Conservation (phyloP, 2,888 invertebrate species). For the Schrankia costaestrigalis region DNA sequence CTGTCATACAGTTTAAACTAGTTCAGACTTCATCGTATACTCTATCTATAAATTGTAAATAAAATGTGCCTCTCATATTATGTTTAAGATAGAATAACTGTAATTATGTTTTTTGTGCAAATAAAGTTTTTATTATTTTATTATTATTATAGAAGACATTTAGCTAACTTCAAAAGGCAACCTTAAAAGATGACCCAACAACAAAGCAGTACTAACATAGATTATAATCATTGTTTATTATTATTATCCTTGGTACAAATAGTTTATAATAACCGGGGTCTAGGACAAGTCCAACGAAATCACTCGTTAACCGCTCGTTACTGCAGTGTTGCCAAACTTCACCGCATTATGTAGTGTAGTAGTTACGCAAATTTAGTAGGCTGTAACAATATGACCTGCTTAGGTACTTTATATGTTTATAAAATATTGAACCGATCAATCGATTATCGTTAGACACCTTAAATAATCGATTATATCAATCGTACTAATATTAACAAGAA, state of each 20-base stretch:
- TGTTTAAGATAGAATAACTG: too few species aligned
- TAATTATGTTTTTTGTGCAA: too few species aligned
- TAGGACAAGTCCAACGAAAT: conserved; percentile 44
- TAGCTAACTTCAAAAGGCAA: not conserved
- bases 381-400: conserved; percentile 43
- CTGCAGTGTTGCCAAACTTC: conserved; percentile 39
- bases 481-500: too few species aligned
- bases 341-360: conserved; percentile 28
- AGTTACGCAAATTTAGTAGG: conserved; percentile 48
- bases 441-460: not conserved
- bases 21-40: too few species aligned
- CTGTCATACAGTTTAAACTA: too few species aligned
- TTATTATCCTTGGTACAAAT: conserved; percentile 26
- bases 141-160: too few species aligned
- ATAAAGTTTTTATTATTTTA: too few species aligned
- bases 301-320: conserved; percentile 37
- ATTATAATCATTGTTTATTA: conserved; percentile 26
- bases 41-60: too few species aligned
- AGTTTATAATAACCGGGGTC: conserved; percentile 39
- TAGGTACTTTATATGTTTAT: conserved; percentile 12
- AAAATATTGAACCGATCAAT: conserved; percentile 9
- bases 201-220: conserved; percentile 20
- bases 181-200: conserved; percentile 17
- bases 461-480: not conserved
- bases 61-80: too few species aligned